Conservation (phyloP, 2,797 vertebrate species). For the Coregonus sp. region DNA sequence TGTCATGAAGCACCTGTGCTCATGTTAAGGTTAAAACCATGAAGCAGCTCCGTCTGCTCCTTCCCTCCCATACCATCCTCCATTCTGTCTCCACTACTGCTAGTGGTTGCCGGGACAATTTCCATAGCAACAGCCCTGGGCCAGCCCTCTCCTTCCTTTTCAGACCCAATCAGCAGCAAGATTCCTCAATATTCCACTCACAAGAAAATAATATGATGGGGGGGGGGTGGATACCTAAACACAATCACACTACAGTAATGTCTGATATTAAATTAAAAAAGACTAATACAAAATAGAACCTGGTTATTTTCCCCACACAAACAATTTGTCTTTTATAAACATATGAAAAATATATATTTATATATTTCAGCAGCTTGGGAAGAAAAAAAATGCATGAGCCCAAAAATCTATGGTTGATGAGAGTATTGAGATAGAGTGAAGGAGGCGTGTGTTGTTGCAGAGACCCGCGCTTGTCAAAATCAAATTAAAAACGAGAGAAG, state of each 20-base stretch:
- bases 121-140: conserved; percentile 79
- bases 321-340: conserved; percentile 76
- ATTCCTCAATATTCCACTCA: conserved; percentile 81
- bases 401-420: conserved; percentile 75
- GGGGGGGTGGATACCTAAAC: conserved; percentile 78
- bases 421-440: conserved; percentile 62
- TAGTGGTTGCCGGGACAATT: conserved; percentile 90
- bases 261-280: conserved; percentile 86
- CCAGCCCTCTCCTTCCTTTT: conserved; percentile 73
- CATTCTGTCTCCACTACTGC: conserved; percentile 71
- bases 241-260: conserved; percentile 98
- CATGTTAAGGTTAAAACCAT: conserved; percentile 75
- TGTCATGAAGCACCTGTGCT: conserved; percentile 95
- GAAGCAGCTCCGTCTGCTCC: conserved; percentile 57
- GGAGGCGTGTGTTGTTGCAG: conserved; percentile 63
- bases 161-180: conserved; percentile 79
- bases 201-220: conserved; percentile 53
- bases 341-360: conserved; percentile 82
- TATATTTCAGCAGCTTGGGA: conserved; percentile 87
- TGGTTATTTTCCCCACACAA: conserved; percentile 84
- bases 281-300: conserved; percentile 87
- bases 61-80: conserved; percentile 20
- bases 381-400: conserved; percentile 86
- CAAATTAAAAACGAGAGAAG: background rate
- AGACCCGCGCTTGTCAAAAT: conserved; percentile 34